Evolutionary conservation across 2,888 invertebrate genomes (phyloP).

Genomic region (Mamestra brassicae): DNA sequence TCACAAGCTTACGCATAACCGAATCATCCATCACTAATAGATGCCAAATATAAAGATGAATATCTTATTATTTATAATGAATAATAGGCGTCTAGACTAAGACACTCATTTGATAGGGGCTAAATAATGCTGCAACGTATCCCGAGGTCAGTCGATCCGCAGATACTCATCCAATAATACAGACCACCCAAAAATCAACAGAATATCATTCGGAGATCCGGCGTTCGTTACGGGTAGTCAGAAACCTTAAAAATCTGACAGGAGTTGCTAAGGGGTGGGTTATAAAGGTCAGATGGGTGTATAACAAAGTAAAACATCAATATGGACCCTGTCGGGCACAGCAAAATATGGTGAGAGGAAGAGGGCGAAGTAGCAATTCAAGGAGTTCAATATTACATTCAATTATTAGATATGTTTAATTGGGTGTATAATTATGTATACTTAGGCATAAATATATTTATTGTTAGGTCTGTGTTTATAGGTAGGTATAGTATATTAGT

Average conservation of each 20-base stretch:
- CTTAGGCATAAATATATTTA: not conserved
- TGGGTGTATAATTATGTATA: no score
- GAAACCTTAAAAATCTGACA: not conserved
- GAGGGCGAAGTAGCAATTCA: no score
- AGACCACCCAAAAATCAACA: not conserved
- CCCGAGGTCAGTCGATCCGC: not conserved
- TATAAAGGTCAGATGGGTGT: not conserved
- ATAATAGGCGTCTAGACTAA: not conserved
- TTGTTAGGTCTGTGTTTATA: no score
- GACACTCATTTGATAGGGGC: not conserved
- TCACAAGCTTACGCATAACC: slow-evolving; percentile 13
- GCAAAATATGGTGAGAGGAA: no score
- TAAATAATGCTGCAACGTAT: not conserved
- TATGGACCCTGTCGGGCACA: no score
- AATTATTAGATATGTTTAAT: no score
- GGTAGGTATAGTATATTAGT: no score
- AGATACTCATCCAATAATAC: not conserved
- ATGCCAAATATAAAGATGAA: not conserved
- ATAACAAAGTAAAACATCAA: not conserved
- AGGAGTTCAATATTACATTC: no score
- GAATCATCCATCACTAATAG: slow-evolving; percentile 37
- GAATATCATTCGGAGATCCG: not conserved
- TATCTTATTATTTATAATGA: not conserved
- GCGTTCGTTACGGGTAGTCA: not conserved
- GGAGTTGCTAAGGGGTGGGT: not conserved